Evolutionary conservation across 2,888 invertebrate genomes (phyloP), one percentile per base, ranked within the genome.

Genomic region (Phalera bucephala): DNA sequence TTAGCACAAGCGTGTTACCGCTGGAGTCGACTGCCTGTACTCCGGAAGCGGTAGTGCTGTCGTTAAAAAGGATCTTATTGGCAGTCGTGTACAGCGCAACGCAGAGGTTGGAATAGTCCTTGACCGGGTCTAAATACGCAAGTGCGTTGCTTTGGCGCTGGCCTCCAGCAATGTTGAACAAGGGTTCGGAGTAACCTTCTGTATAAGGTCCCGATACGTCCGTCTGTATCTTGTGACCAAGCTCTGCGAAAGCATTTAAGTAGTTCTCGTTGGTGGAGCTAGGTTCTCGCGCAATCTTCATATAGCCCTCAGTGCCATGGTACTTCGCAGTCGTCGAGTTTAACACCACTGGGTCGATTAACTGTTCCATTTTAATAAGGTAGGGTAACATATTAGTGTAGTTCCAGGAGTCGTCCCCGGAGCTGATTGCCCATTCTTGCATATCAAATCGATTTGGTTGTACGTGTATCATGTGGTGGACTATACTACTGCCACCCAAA

Each of bases 401-500:
- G 5, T 35, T 56, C 72, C 72, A 77, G 0, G 45, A 42, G 0
- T 47, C 30, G 23, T 76, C 71, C 1, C 36, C 39, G 0, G 60
- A 43, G 0, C 46, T 45, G 0, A 28, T 12, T 0, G 56, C 65
- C 76, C 75, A 77, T 1, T 15, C 10, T 1, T 64, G 32, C n/a
- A 40, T 76, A 25, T 78, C 76, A 2, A 36, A 32, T 6, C 40
- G 33, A 12, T 47, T 50, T 4, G 70, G 65, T 15, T 64, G 57
- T 2, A 63, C 49, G 23, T 68, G 56, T 4, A 66, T 45, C 36
- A 61, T 17, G 10, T 72, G 69, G 9, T 61, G 42, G 0, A 75
- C 12, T 2, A 56, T 49, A 13, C 70, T 72, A 19, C 60, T 41
- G 1, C 81, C 82, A 1, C 81, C 80, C 0, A 79, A 40, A 60